Percentiles rank a stretch among this genome's conserved stretches.
Conservation (phyloP, 2,888 invertebrate species). For the Tenthredo scrophulariae region DNA sequence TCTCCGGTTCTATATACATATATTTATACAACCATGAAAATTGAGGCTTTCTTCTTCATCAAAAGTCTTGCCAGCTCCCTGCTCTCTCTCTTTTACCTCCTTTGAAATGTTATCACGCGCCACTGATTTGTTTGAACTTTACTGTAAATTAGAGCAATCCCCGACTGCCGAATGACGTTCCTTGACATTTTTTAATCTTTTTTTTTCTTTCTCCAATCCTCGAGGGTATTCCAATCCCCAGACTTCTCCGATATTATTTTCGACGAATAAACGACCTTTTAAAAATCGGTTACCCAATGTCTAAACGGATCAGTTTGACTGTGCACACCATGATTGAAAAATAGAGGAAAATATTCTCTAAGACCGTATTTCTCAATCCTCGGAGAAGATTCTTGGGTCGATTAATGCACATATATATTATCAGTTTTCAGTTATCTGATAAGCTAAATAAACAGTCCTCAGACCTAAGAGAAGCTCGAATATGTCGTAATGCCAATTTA, state of each 20-base stretch:
- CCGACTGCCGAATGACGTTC: background rate
- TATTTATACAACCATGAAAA: slow-evolving; percentile 29
- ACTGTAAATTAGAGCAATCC: slow-evolving; percentile 22
- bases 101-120: slow-evolving; percentile 33
- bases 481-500: background rate
- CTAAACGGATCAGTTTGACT: background rate
- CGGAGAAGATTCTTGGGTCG: background rate
- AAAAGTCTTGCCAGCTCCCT: background rate
- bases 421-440: background rate
- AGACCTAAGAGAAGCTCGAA: background rate
- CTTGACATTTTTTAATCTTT: background rate
- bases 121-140: slow-evolving; percentile 36
- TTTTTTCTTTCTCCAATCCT: background rate
- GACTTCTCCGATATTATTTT: background rate
- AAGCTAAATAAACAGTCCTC: background rate
- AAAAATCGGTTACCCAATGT: background rate
- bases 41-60: slow-evolving; percentile 31
- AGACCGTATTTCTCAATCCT: background rate
- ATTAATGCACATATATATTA: background rate
- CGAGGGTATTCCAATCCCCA: background rate
- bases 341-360: background rate
- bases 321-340: background rate
- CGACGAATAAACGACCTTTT: background rate
- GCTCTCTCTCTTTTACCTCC: background rate
- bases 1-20: slow-evolving; percentile 14